Base-by-base conservation (phyloP, 2,888 invertebrate genomes). In the Tanypteryx hageni region DNA sequence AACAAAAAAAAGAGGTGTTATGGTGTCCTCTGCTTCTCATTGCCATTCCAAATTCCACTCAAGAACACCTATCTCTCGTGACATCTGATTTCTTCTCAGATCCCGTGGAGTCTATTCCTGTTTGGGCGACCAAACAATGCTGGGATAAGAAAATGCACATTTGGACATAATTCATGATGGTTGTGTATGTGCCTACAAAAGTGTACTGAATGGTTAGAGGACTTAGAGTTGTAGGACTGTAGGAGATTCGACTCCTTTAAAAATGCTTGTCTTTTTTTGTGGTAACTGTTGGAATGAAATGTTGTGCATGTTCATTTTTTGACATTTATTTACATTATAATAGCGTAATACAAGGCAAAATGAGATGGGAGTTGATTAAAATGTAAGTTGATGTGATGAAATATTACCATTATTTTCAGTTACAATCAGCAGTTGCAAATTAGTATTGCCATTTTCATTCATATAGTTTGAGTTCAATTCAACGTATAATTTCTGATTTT, bases 41-140 rank as follows among this genome's bases (percentile, higher is more conserved):
- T 82, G 31, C 92, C 82, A 81, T 92, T 89, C 64, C 64, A 89
- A 89, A 89, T 64, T 89, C 44, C 89, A 89, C 89, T 89, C 89
- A 89, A 89, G 64, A 89, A 89, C 89, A 89, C 82, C 92, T 92
- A 92, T 92, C 81, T 92, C 82, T 82, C 81, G 92, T 82, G 89
- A 89, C 89, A 89, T 89, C 89, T 89, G 89, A 89, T 89, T 89
- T 89, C 89, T 89, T 89, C 89, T 89, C 89, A 89, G 89, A 89
- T 89, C 89, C 89, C 89, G 89, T 89, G 89, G 89, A 89, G 89
- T 89, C 61, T 89, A 89, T 89, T 89, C 89, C 89, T 89, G 89
- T 89, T 89, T 89, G 89, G 89, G 89, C 64, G 89, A 89, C 89
- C 89, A 89, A 89, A 89, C 89, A 89, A 89, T 89, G 89, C 89